Conservation (phyloP, 2,888 invertebrate species). For the Melanophora roralis region DNA sequence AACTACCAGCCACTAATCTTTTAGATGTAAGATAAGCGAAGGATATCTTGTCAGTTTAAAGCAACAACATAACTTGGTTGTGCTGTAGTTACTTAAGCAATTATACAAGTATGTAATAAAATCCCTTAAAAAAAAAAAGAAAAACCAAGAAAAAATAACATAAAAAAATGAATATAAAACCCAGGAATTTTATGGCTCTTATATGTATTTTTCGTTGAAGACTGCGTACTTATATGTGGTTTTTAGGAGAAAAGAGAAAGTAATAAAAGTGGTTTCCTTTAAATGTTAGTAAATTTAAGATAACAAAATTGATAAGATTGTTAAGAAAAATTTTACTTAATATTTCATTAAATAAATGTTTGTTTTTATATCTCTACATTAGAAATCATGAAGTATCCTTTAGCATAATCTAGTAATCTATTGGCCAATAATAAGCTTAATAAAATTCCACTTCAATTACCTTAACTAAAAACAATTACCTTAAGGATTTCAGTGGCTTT, state of each 20-base stretch:
- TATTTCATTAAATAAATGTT: neutral
- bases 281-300: neutral
- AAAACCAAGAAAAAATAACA: constrained; percentile 25
- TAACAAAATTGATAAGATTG: neutral
- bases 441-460: constrained; percentile 57
- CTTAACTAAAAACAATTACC: constrained; percentile 55
- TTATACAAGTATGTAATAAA: constrained; percentile 50
- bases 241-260: neutral
- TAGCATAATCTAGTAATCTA: constrained; percentile 2
- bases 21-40: constrained; percentile 34
- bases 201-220: neutral
- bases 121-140: constrained; percentile 14
- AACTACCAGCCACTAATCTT: constrained; percentile 41
- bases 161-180: constrained; percentile 22
- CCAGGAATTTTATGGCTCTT: constrained; percentile 30
- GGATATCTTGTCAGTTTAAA: constrained; percentile 31
- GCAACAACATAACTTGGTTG: neutral
- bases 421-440: constrained; percentile 51
- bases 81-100: constrained; percentile 57
- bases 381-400: constrained; percentile 36
- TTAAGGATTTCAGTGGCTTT: constrained; percentile 50
- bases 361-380: neutral
- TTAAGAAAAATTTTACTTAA: neutral
- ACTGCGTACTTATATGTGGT: no score
- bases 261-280: neutral